Conservation (phyloP, 1,140 invertebrate species). For the Temnothorax nylanderi region DNA sequence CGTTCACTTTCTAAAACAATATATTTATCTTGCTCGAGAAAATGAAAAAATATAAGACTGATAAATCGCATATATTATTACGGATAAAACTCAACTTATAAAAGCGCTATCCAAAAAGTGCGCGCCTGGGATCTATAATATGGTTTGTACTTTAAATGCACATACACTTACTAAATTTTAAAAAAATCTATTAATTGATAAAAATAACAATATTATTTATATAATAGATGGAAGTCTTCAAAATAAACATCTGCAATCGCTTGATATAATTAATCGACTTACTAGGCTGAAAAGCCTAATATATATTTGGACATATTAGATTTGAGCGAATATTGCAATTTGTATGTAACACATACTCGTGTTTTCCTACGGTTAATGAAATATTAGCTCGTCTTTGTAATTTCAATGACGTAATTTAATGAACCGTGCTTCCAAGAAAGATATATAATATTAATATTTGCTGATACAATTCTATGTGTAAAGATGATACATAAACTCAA, state of each 20-base stretch:
- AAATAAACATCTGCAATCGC: neutral
- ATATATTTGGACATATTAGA: neutral
- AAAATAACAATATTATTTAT: neutral
- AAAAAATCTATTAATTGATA: neutral
- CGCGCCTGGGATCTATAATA: neutral
- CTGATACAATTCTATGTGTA: conserved; percentile 7
- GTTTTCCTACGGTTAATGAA: too few species aligned
- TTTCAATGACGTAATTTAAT: neutral
- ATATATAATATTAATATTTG: neutral
- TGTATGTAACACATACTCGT: too few species aligned
- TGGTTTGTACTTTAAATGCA: neutral
- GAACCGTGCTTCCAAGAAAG: neutral
- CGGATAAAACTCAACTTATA: neutral
- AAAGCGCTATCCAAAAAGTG: neutral
- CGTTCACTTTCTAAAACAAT: neutral
- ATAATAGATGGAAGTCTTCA: too few species aligned
- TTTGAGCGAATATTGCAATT: too few species aligned
- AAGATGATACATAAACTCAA: neutral
- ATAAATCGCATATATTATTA: conserved; percentile 18
- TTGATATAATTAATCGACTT: neutral
- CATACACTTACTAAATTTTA: neutral
- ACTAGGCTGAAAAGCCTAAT: neutral
- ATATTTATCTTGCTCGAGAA: neutral
- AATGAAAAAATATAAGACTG: conserved; percentile 39
- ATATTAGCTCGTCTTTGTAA: neutral